These are phyloP conservation scores for Macrotus californicus DNA, from an alignment of 2,113 vertebrate genomes.

Conservation along the genomic window DNA sequence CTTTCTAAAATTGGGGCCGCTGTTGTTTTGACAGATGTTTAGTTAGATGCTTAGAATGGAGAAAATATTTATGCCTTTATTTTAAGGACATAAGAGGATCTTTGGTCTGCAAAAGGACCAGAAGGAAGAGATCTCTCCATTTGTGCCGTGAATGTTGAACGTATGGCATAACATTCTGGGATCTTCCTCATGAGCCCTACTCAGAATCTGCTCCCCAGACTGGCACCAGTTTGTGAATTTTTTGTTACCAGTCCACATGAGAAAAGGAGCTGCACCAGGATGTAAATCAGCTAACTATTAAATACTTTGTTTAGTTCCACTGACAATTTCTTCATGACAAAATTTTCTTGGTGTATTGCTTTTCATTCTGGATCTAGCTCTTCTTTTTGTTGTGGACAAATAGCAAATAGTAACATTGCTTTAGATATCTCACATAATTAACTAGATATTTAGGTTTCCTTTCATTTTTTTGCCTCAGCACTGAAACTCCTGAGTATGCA, in stretches of 20 bases:
- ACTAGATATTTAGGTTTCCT: background rate
- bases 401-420: background rate
- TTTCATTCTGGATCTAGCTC: background rate
- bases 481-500: background rate
- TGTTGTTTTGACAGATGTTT: background rate
- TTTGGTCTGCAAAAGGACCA: background rate
- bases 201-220: background rate
- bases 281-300: background rate
- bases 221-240: background rate
- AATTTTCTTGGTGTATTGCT: background rate
- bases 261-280: background rate
- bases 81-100: constrained; percentile 6
- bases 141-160: background rate
- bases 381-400: background rate
- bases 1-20: constrained; percentile 54
- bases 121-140: background rate
- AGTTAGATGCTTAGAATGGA: background rate
- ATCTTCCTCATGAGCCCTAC: background rate
- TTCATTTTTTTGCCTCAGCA: background rate
- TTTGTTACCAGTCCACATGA: background rate
- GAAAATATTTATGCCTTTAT: constrained; percentile 1
- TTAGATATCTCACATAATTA: background rate
- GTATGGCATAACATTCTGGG: background rate
- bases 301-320: background rate
- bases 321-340: background rate